These are phyloP conservation scores for Ataeniobius toweri DNA, from an alignment of 2,797 vertebrate species.

Conservation along the genomic window DNA sequence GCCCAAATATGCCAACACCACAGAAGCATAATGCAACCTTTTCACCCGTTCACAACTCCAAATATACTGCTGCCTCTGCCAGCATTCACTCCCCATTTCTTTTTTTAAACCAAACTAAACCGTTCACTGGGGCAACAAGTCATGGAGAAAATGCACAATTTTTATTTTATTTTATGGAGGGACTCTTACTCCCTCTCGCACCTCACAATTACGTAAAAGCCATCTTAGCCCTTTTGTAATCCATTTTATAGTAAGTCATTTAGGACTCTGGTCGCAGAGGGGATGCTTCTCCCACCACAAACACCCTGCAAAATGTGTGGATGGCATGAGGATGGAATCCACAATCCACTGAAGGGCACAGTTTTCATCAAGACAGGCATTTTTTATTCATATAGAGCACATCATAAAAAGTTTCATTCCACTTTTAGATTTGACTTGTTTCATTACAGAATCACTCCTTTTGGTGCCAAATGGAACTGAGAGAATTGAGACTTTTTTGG, in stretches of 20 bases:
- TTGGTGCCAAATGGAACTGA: conserved; percentile 46
- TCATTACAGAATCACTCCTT: conserved; percentile 67
- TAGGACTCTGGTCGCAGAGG: conserved; percentile 72
- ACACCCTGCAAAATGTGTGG: conserved; percentile 78
- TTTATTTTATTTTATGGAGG: conserved; percentile 77
- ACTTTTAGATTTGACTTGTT: conserved; percentile 72
- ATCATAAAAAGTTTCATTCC: conserved; percentile 75
- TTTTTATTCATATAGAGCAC: conserved; percentile 71
- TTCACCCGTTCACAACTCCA: conserved; percentile 43
- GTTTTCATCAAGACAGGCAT: conserved; percentile 63
- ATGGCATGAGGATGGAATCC: conserved; percentile 68
- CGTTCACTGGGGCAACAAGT: conserved; percentile 63
- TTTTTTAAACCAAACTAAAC: conserved; percentile 18
- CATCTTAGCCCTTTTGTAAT: conserved; percentile 70
- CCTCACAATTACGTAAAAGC: conserved; percentile 78
- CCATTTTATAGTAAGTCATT: conserved; percentile 79
- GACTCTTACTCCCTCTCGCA: conserved; percentile 65
- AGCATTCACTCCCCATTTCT: conserved; percentile 52
- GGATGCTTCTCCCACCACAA: conserved; percentile 74
- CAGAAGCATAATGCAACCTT: conserved; percentile 35
- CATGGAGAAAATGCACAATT: conserved; percentile 75
- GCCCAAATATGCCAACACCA: conserved; percentile 35
- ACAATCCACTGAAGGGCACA: conserved; percentile 60
- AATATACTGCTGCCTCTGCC: conserved; percentile 31
- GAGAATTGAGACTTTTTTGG: conserved; percentile 58